Base-by-base conservation (phyloP, 2,888 invertebrate species). In the Elegia similella region DNA sequence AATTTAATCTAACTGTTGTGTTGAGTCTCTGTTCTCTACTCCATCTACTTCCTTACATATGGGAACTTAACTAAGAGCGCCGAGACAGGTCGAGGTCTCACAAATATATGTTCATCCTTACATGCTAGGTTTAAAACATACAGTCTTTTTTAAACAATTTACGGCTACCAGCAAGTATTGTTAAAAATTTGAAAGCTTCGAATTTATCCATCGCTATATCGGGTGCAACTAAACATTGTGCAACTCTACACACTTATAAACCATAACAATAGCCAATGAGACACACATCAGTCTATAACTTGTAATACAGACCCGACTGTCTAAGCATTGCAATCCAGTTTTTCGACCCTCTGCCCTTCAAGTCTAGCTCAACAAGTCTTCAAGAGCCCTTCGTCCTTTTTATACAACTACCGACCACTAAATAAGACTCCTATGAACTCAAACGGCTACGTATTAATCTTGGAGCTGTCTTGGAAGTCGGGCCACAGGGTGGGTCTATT, bases 281-380 rank as follows among this genome's bases (percentile, higher is more conserved):
- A 6, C 23, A 23, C 46, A 15, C 48, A 38, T 12, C n/a, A 38
- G 12, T 12, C 8, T 16, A 30, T 46, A 34, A 54, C 57, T 57
- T 48, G 56, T 56, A 52, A 57, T 47, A 69, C 66, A 68, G 64
- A 70, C 62, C 68, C 65, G 42, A 59, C 43, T 53, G 58, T 46
- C 57, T 62, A 58, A 65, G 66, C 65, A 64, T 62, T 68, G 64
- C 70, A 79, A 82, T 85, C 86, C 86, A 77, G 87, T 86, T 84
- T 70, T 67, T 63, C 82, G 85, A 82, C 88, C 86, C 82, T 78
- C 74, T 80, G 87, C 82, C 88, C 87, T 88, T 87, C 82, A 76
- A 69, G 70, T 78, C 86, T 87, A 86, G 84, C 82, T 76, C 80
- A 75, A 81, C 83, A 76, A 75, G 76, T 82, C 81, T 75, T 79